Percentiles rank a stretch among this genome's conserved stretches.
These are phyloP conservation scores for Schrankia costaestrigalis DNA, from an alignment of 2,888 invertebrate genomes.

Conservation along the genomic window DNA sequence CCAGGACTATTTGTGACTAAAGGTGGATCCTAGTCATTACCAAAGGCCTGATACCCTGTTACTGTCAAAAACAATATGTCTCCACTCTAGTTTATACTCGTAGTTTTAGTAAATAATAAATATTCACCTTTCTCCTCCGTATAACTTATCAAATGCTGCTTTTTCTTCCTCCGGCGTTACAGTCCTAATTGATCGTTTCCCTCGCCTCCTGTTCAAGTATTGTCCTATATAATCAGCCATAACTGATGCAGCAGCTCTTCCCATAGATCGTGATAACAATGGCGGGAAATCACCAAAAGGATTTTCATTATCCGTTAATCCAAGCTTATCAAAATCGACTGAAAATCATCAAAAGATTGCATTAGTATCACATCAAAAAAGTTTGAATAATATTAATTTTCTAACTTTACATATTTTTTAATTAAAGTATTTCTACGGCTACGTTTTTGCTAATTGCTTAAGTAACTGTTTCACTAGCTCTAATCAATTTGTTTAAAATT, in stretches of 20 bases:
- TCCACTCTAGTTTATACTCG: too few species aligned
- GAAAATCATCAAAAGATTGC: conserved; percentile 36
- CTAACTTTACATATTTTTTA: conserved; percentile 4
- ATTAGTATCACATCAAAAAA: conserved; percentile 1
- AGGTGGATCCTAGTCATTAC: too few species aligned
- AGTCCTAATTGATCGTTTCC: conserved; percentile 60
- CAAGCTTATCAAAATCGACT: conserved; percentile 93
- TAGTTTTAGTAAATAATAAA: background rate
- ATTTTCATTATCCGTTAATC: conserved; percentile 93
- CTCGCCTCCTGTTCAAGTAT: conserved; percentile 83
- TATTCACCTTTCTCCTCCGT: conserved; percentile 87
- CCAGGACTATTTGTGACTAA: too few species aligned
- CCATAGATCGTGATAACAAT: conserved; percentile 87
- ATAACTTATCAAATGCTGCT: conserved; percentile 75
- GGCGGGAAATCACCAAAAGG: conserved; percentile 91
- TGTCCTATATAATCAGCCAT: conserved; percentile 87
- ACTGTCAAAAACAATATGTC: too few species aligned
- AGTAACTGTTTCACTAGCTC: conserved; percentile 10
- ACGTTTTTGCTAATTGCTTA: conserved; percentile 13
- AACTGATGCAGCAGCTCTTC: conserved; percentile 85
- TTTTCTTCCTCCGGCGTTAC: conserved; percentile 59
- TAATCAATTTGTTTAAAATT: conserved; percentile 7
- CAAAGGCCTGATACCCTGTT: too few species aligned
- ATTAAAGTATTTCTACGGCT: conserved; percentile 13
- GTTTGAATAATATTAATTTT: conserved; percentile 19